Conservation (phyloP, 2,797 vertebrate genomes). For the Leptoclinus maculatus region DNA sequence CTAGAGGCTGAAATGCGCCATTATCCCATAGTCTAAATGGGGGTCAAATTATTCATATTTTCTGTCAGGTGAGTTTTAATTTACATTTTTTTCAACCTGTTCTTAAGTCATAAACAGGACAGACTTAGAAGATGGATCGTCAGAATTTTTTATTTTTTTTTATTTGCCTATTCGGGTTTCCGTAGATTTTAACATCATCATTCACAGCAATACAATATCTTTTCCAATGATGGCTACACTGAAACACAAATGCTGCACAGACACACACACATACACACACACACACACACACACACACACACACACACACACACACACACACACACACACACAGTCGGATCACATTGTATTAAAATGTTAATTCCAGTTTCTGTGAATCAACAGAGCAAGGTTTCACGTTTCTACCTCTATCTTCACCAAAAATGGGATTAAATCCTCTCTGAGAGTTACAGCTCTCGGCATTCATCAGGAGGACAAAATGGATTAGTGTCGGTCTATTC, state of each 20-base stretch:
- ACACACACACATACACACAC: too few relatives aligned
- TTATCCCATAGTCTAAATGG: neutral
- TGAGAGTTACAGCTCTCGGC: conserved; percentile 29
- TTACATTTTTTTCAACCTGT: neutral
- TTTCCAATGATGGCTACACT: too few relatives aligned
- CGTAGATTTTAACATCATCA: neutral
- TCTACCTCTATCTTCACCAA: neutral
- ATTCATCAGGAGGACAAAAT: conserved; percentile 35
- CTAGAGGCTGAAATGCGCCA: neutral
- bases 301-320: neutral
- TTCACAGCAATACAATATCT: neutral
- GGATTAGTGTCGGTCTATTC: conserved; percentile 44
- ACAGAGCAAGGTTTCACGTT: neutral
- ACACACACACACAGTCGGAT: neutral
- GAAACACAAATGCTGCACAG: too few relatives aligned
- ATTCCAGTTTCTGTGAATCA: conserved; percentile 16
- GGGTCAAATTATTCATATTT: neutral
- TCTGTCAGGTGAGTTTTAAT: neutral
- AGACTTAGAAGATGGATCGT: neutral
- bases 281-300: neutral
- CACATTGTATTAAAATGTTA: neutral
- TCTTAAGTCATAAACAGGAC: neutral
- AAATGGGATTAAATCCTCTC: conserved; percentile 25
- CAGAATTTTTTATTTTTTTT: neutral
- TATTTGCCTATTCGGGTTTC: neutral